Evolutionary conservation across 2,797 vertebrate species (phyloP), one percentile per base, ranked within the genome.

Genomic region (Sebastes aleutianus): DNA sequence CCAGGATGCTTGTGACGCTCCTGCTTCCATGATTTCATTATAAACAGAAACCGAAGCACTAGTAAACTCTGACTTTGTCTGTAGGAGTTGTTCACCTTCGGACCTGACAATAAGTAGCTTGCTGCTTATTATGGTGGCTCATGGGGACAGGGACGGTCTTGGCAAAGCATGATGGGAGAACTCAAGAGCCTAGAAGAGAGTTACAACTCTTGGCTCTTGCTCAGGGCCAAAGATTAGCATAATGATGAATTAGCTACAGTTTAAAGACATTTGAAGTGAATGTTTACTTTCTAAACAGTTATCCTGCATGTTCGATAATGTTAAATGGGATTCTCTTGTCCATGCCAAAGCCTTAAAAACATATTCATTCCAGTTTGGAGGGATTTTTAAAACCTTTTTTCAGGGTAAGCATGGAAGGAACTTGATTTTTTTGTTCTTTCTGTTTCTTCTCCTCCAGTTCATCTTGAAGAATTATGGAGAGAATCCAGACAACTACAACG

Each of bases 381-480:
- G 47, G 2, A 47, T 47, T 50, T 20, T 50, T 50, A 50, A 20
- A 50, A 20, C 8, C 43, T 47, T 47, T 50, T 14, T 66, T 11
- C 13, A n/a, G n/a, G 3, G 0, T 22, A 43, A 27, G 14, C 13
- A 50, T 2, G 0, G 1, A 56, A 8, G 6, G 5, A 74, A 31
- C 3, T 18, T 10, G 26, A 2, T 65, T 67, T 61, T 14, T 16
- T n/a, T 64, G 13, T 53, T 67, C 14, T 57, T 6, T 57, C 14
- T 78, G 27, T 69, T 13, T 74, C 5, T 50, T 65, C 24, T 16
- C 1, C 18, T 80, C 8, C 84, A 99, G 98, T 99, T 98, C 86
- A 98, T 99, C 62, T 86, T 98, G 84, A 99, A 98, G 92, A 98
- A 99, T 89, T 99, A 99, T 4, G 97, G 98, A 1, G 98, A 99